Percentiles rank a stretch among this genome's conserved stretches.
These are phyloP conservation scores for Aleiodes alternator DNA, from an alignment of 2,888 invertebrate genomes.

Conservation along the genomic window DNA sequence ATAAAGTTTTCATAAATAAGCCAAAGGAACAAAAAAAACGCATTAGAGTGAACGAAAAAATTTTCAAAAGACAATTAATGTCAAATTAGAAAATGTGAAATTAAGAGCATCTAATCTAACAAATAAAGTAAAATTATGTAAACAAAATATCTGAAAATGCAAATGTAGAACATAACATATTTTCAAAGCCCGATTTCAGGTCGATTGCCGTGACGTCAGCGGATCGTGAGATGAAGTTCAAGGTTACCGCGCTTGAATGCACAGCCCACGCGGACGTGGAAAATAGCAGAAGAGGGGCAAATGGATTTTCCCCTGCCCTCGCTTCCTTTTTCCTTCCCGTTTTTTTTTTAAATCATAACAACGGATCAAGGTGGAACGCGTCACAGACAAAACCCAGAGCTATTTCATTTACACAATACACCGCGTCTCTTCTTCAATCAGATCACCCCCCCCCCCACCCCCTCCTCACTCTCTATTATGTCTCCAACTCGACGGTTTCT, in stretches of 20 bases:
- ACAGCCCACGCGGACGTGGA: conserved; percentile 67
- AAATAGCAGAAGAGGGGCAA: conserved; percentile 66
- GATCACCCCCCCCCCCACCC: not conserved
- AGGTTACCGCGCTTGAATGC: conserved; percentile 69
- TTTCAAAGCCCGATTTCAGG: conserved; percentile 62
- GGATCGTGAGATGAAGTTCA: conserved; percentile 73
- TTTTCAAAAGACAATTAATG: no score
- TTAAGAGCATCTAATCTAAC: not conserved
- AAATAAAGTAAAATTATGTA: not conserved
- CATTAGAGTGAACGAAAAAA: no score
- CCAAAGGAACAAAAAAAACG: no score
- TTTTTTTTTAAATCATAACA: not conserved
- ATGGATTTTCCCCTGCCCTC: conserved; percentile 41
- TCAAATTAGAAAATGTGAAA: no score
- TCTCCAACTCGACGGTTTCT: not conserved
- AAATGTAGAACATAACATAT: conserved; percentile 5
- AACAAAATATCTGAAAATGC: not conserved
- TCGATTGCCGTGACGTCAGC: conserved; percentile 73
- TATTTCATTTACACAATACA: conserved; percentile 6
- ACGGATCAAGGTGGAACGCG: not conserved
- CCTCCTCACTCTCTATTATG: not conserved
- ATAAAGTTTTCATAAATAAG: no score
- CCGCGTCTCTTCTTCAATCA: not conserved
- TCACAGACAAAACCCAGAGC: not conserved
- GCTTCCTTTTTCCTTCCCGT: not conserved